Base-by-base conservation (phyloP, 1,140 invertebrate species). In the Centruroides sculpturatus region DNA sequence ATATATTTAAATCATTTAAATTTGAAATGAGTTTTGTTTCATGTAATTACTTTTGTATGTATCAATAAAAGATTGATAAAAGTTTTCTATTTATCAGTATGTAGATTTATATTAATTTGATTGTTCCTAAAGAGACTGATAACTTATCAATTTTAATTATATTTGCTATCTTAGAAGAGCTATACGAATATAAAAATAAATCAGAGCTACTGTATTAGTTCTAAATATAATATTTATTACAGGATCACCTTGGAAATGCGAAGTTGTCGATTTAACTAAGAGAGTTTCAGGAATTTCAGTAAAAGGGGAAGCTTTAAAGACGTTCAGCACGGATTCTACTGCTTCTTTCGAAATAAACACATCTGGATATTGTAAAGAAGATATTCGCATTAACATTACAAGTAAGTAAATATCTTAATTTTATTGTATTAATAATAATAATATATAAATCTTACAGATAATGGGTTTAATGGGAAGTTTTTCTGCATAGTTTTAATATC, bases 171-270 rank as follows among this genome's bases (percentile, higher is more conserved):
- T 23, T 23, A 23, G 23, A 23, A 23, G 23, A 23, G 23, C 2
- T 23, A 23, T 23, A 23, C 2, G 23, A 2, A 23, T 23, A 23
- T 23, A 23, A 23, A 23, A 0, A 23, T 23, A 23, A 23, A 23
- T 23, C 23, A 23, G 23, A 1, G 23, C 23, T 23, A 23, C 23
- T 23, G 2, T 9, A 56, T 13, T n/a, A 47, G 46, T 34, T 55
- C 5, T 61, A 1, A 5, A 49, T 4, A 34, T 50, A 11, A 13
- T 57, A 10, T 64, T 47, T 63, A 50, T 78, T 77, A 13, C 76
- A 92, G 88, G 88, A 68, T 91, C 87, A 78, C 89, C 89, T 73
- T 93, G 88, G 87, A 83, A 83, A 77, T 86, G 90, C 68, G 82
- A 85, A 73, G 86, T 92, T 69, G 88, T 89, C 85, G 80, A 83